These are phyloP conservation scores for Tetrapedia diversipes DNA, from an alignment of 2,888 invertebrate species.

Conservation along the genomic window DNA sequence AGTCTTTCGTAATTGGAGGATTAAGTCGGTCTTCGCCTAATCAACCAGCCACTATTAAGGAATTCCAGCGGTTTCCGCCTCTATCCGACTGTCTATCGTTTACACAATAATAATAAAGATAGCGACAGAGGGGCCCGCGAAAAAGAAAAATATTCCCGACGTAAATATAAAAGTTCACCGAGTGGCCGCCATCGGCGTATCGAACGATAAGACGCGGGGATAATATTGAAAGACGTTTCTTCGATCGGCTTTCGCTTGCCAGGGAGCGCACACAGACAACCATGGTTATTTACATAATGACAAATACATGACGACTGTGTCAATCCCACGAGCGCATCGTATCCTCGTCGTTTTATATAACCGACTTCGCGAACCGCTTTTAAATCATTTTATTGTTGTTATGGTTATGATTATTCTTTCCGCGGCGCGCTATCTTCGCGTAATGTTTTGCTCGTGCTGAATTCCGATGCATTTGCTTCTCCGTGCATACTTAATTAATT, in stretches of 20 bases:
- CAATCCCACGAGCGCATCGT: not conserved
- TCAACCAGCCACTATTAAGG: not conserved
- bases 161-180: conserved; percentile 48
- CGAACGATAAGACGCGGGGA: conserved; percentile 41
- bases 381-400: not conserved
- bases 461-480: not conserved
- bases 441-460: not conserved
- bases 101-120: conserved; percentile 42
- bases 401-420: not conserved
- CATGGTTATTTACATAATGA: conserved; percentile 51
- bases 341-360: conserved; percentile 12
- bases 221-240: conserved; percentile 44
- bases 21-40: too few species aligned
- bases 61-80: conserved; percentile 32
- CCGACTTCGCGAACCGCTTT: not conserved
- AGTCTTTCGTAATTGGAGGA: too few species aligned
- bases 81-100: conserved; percentile 36
- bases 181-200: conserved; percentile 38
- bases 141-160: conserved; percentile 19
- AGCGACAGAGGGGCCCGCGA: not conserved
- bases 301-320: conserved; percentile 24
- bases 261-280: not conserved
- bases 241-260: conserved; percentile 26
- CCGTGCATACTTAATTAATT: too few species aligned
- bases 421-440: not conserved